Percentiles rank a stretch among this genome's conserved stretches.
Conservation (phyloP, 2,888 invertebrate genomes). For the Meiosimyza platycephala region DNA sequence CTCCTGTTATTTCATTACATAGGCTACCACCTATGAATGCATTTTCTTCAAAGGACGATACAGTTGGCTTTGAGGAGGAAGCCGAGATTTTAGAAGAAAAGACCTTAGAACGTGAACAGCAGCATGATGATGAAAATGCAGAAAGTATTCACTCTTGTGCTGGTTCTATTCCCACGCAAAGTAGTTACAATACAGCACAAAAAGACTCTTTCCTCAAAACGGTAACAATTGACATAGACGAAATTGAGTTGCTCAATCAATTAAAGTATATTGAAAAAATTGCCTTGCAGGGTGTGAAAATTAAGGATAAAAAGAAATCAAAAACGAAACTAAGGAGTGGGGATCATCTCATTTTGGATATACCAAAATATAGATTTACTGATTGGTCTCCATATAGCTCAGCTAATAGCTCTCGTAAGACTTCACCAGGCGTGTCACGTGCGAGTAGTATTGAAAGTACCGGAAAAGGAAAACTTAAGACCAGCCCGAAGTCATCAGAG, state of each 20-base stretch:
- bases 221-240: slow-evolving; percentile 72
- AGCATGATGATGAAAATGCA: slow-evolving; percentile 70
- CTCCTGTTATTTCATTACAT: slow-evolving; percentile 84
- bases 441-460: slow-evolving; percentile 66
- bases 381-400: slow-evolving; percentile 67
- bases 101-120: slow-evolving; percentile 66
- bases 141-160: slow-evolving; percentile 66
- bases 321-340: slow-evolving; percentile 66
- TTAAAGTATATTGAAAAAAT: slow-evolving; percentile 67
- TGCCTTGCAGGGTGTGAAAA: slow-evolving; percentile 66
- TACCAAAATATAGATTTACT: slow-evolving; percentile 66
- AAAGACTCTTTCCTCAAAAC: slow-evolving; percentile 66
- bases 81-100: slow-evolving; percentile 74
- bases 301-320: slow-evolving; percentile 66
- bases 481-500: slow-evolving; percentile 56
- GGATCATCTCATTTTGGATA: slow-evolving; percentile 65
- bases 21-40: slow-evolving; percentile 85
- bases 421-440: slow-evolving; percentile 66
- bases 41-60: slow-evolving; percentile 90
- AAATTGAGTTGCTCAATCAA: slow-evolving; percentile 70
- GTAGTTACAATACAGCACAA: slow-evolving; percentile 52
- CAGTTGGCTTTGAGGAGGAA: slow-evolving; percentile 81
- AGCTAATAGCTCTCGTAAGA: slow-evolving; percentile 66
- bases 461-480: slow-evolving; percentile 58
- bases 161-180: slow-evolving; percentile 66